A percentile compares a stretch with the other conserved stretches of the same genome.
phyloP scores from a whole-genome alignment of 2,888 invertebrate species.

The Cyclophora albipunctata region DNA sequence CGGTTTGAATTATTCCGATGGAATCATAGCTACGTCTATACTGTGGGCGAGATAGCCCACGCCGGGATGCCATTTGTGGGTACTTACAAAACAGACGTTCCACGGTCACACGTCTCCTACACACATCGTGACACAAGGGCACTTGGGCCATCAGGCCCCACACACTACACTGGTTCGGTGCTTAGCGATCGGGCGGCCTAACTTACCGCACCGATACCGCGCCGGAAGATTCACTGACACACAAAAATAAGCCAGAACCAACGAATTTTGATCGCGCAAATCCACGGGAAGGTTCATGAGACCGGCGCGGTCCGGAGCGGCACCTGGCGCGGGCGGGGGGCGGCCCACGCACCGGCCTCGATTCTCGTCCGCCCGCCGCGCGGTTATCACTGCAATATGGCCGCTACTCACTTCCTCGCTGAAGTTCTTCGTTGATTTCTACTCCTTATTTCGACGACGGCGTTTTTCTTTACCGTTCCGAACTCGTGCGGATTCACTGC shows the following conservation, averaged over 20 bases:
- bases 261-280: slow-evolving; percentile 73
- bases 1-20: slow-evolving; percentile 19
- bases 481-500: slow-evolving; percentile 75
- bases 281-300: slow-evolving; percentile 75
- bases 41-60: slow-evolving; percentile 37
- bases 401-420: slow-evolving; percentile 76
- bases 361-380: slow-evolving; percentile 76
- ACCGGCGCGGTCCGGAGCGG: slow-evolving; percentile 79
- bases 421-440: slow-evolving; percentile 76
- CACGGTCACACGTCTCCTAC: slow-evolving; percentile 67
- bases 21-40: slow-evolving; percentile 25
- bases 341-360: slow-evolving; percentile 77
- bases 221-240: slow-evolving; percentile 65
- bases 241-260: slow-evolving; percentile 63
- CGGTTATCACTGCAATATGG: slow-evolving; percentile 77
- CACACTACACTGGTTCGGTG: slow-evolving; percentile 54
- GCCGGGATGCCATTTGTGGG: slow-evolving; percentile 43
- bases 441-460: slow-evolving; percentile 74
- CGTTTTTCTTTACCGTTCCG: slow-evolving; percentile 72
- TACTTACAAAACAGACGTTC: slow-evolving; percentile 69
- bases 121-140: slow-evolving; percentile 67
- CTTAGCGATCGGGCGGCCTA: slow-evolving; percentile 32
- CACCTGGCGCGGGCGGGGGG: slow-evolving; percentile 73
- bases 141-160: slow-evolving; percentile 63
- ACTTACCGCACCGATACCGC: slow-evolving; percentile 59